Conservation (phyloP, 2,797 vertebrate species). For the Pangasius krempfi region DNA sequence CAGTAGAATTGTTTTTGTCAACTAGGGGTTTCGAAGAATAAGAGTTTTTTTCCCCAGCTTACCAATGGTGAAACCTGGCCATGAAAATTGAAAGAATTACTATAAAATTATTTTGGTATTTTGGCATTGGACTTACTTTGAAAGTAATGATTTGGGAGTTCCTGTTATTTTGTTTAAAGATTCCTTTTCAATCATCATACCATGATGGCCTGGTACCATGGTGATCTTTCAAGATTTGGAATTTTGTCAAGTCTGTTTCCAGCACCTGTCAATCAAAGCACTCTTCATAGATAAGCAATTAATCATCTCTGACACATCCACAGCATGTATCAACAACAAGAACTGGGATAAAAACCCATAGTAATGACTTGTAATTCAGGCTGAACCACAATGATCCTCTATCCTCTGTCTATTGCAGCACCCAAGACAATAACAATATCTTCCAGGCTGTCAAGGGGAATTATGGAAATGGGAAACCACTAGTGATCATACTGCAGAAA, state of each 20-base stretch:
- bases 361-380: conserved; percentile 34
- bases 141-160: background rate
- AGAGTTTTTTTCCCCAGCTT: background rate
- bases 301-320: conserved; percentile 42
- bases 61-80: background rate
- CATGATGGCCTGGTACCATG: background rate
- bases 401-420: conserved; percentile 19
- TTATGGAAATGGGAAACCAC: conserved; percentile 17
- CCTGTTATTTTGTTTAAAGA: background rate
- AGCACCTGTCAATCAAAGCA: conserved; percentile 47
- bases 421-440: conserved; percentile 32
- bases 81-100: background rate
- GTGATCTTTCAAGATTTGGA: conserved; percentile 35
- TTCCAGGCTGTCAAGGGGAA: conserved; percentile 32
- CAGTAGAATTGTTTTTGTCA: background rate
- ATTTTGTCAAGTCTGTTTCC: conserved; percentile 46
- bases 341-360: background rate
- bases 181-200: background rate
- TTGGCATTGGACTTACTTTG: background rate
- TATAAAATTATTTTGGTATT: background rate
- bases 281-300: conserved; percentile 50
- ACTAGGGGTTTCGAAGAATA: background rate
- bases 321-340: conserved; percentile 21
- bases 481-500: conserved; percentile 1
- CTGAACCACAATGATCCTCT: conserved; percentile 25